Base-by-base conservation (phyloP, 1,140 invertebrate species). In the Lycorma delicatula region DNA sequence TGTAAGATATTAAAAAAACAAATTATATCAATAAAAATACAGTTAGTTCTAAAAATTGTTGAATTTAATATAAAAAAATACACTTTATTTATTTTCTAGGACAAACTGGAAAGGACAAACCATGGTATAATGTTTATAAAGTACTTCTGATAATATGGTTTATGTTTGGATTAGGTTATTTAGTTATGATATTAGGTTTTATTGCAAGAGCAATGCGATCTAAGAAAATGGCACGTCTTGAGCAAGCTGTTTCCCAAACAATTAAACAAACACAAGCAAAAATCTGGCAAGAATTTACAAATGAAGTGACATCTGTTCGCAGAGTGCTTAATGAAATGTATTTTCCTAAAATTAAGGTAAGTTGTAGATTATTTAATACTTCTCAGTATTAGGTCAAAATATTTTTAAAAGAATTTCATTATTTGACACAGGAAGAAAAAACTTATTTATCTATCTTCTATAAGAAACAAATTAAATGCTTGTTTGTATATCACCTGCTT, bases 161-260 rank as follows among this genome's bases (percentile, higher is more conserved):
- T 34, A 89, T 91, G 44, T 89, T 93, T 63, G 91, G 91, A 1
- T 74, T 95, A 55, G 91, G 91, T 0, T 95, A 94, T 70, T 79
- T 93, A 44, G 81, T 92, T 13, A 94, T 94, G 91, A 85, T 95
- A 41, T 80, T 94, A 60, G 88, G 87, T 22, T 93, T 92, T 67
- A 90, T 95, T 56, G 84, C 86, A 0, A 73, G 79, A 60, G 83
- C 79, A 11, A 75, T 85, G 74, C 78, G 81, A 55, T 89, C 86
- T 54, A 89, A 91, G 68, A 80, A 81, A 66, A 78, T 92, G 23
- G 76, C 79, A 38, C 76, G 78, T 62, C 72, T 93, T 38, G 87
- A 91, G 67, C 84, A 86, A 60, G 84, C 86, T 67, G 68, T 91
- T 28, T 84, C 82, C 12, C 72, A 79, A 54, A 85, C 87, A 71